phyloP scores from a whole-genome alignment of 2,888 invertebrate species.

The Brachynemurus nebulosus region DNA sequence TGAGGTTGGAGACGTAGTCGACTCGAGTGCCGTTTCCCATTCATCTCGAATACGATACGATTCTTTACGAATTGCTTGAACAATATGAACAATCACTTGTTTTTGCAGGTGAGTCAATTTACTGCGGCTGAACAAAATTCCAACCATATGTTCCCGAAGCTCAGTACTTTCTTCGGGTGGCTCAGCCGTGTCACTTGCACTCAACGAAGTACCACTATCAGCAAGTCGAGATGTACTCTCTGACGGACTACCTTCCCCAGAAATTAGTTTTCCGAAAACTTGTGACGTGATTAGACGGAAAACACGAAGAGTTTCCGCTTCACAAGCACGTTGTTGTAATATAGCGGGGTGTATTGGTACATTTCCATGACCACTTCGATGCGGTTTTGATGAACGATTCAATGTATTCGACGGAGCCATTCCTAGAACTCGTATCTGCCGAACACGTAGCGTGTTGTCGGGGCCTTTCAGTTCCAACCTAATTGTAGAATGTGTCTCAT shows the following conservation, averaged over 20 bases:
- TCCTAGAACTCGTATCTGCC: slow-evolving; percentile 64
- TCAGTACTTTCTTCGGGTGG: slow-evolving; percentile 34
- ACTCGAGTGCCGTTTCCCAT: slow-evolving; percentile 63
- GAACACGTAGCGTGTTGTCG: slow-evolving; percentile 75
- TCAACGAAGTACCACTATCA: slow-evolving; percentile 23
- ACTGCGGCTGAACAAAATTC: slow-evolving; percentile 86
- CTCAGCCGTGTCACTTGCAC: slow-evolving; percentile 30
- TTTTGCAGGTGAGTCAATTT: slow-evolving; percentile 87
- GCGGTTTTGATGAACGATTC: slow-evolving; percentile 26
- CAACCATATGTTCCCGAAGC: slow-evolving; percentile 89
- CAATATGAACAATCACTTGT: slow-evolving; percentile 83
- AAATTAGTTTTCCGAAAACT: slow-evolving; percentile 79
- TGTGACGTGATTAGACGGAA: slow-evolving; percentile 85
- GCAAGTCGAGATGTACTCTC: slow-evolving; percentile 3
- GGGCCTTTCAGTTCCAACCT: slow-evolving; percentile 82
- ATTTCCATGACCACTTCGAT: slow-evolving; percentile 11
- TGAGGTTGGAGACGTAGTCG: slow-evolving; percentile 29
- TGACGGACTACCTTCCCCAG: slow-evolving; percentile 39
- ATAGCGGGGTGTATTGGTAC: slow-evolving; percentile 28
- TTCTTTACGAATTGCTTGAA: slow-evolving; percentile 82
- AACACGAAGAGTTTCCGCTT: slow-evolving; percentile 81
- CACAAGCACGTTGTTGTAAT: slow-evolving; percentile 77
- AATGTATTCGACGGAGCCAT: slow-evolving; percentile 42
- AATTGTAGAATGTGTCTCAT: slow-evolving; percentile 42
- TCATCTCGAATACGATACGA: slow-evolving; percentile 75